phyloP scores from a whole-genome alignment of 2,113 vertebrate species.

The Rynchops niger region DNA sequence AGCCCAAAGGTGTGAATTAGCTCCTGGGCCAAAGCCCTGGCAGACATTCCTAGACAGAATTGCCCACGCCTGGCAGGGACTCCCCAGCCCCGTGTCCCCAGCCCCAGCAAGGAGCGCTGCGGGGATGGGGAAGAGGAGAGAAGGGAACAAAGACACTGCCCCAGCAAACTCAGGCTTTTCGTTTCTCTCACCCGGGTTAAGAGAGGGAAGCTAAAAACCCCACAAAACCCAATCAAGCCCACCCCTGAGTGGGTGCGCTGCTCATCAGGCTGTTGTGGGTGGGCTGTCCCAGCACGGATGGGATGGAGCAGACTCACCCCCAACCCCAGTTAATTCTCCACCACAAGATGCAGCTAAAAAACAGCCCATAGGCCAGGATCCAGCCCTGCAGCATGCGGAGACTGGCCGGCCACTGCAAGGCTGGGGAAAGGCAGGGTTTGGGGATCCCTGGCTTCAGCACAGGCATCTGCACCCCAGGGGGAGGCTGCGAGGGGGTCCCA shows the following conservation, averaged over 20 bases:
- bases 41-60: neutral
- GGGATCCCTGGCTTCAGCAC: neutral
- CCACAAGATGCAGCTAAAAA: neutral
- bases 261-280: neutral
- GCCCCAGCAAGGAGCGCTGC: neutral
- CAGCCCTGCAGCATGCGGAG: rapidly evolving
- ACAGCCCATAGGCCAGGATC: rapidly evolving
- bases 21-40: neutral
- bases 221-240: neutral
- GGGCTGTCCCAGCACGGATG: neutral
- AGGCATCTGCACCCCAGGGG: neutral
- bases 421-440: neutral
- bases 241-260: rapidly evolving
- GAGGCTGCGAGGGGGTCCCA: neutral
- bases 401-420: no score
- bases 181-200: neutral
- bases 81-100: neutral
- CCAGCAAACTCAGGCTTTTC: neutral
- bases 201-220: neutral
- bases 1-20: neutral
- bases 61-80: neutral
- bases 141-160: neutral
- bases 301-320: neutral
- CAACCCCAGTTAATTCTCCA: neutral
- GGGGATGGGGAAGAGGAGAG: neutral